Percentiles rank a stretch among this genome's conserved stretches.
Conservation (phyloP, 37 sponge, comb jelly and placozoan genomes). For the Bolinopsis microptera region DNA sequence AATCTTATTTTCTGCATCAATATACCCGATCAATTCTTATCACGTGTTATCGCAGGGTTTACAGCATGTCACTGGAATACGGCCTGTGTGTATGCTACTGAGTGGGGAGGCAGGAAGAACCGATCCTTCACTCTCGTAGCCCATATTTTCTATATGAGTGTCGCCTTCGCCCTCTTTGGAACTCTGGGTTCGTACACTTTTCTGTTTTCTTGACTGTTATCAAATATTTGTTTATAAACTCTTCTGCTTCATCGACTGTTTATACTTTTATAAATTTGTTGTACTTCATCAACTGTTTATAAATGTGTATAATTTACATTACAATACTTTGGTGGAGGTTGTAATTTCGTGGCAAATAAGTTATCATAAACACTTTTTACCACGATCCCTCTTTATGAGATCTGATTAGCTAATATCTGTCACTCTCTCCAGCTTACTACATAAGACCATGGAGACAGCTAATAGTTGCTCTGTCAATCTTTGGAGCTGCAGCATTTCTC, state of each 20-base stretch:
- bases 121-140: slow-evolving; percentile 20
- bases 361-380: neutral
- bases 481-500: neutral
- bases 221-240: no score
- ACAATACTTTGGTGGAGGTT: no score
- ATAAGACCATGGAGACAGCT: slow-evolving; percentile 25
- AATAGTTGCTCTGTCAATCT: neutral
- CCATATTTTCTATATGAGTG: neutral
- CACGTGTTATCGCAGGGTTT: no score
- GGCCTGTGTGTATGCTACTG: slow-evolving; percentile 29
- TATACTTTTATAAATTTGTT: neutral
- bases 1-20: no score
- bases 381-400: neutral
- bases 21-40: no score
- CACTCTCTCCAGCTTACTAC: neutral
- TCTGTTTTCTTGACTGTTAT: no score
- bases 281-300: no score
- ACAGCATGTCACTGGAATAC: slow-evolving; percentile 58
- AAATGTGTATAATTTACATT: no score
- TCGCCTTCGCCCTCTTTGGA: slow-evolving; percentile 34
- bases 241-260: no score
- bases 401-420: neutral
- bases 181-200: neutral
- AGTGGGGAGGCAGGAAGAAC: slow-evolving; percentile 50
- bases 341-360: no score